Evolutionary conservation across 2,888 invertebrate genomes (phyloP).

Genomic region (Megaustenia siamemsis): DNA sequence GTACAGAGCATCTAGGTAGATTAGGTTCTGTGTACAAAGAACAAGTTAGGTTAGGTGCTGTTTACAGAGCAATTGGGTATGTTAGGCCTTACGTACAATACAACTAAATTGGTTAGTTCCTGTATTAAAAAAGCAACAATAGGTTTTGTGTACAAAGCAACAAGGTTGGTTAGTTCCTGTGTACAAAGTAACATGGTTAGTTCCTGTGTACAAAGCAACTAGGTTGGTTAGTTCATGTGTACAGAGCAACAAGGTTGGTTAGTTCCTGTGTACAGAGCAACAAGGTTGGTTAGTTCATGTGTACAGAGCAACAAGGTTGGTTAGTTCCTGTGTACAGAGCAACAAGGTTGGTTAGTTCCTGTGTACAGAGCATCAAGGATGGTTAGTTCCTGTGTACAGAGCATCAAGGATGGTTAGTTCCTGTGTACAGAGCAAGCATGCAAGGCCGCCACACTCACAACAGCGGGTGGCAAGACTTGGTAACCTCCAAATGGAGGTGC

Average conservation of each 20-base stretch:
- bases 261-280: not conserved
- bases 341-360: not conserved
- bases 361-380: not conserved
- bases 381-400: not conserved
- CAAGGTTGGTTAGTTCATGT: not conserved
- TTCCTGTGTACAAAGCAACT: too few species aligned
- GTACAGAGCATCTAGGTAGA: too few species aligned
- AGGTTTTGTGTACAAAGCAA: not conserved
- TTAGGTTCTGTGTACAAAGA: too few species aligned
- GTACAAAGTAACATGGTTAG: not conserved
- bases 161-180: not conserved
- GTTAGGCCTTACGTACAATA: too few species aligned
- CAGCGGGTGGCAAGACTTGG: conserved; percentile 54
- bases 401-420: not conserved
- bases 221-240: not conserved
- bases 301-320: not conserved
- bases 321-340: too few species aligned
- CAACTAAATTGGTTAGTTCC: too few species aligned
- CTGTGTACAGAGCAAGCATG: conserved; percentile 5
- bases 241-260: not conserved
- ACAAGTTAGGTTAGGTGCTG: too few species aligned
- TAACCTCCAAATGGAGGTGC: conserved; percentile 45
- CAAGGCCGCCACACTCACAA: conserved; percentile 50
- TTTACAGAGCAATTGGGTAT: too few species aligned
- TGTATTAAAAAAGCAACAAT: too few species aligned